A percentile compares a stretch with the other conserved stretches of the same genome.
phyloP scores from a whole-genome alignment of 2,797 vertebrate species.

The Pangasius macronema region DNA sequence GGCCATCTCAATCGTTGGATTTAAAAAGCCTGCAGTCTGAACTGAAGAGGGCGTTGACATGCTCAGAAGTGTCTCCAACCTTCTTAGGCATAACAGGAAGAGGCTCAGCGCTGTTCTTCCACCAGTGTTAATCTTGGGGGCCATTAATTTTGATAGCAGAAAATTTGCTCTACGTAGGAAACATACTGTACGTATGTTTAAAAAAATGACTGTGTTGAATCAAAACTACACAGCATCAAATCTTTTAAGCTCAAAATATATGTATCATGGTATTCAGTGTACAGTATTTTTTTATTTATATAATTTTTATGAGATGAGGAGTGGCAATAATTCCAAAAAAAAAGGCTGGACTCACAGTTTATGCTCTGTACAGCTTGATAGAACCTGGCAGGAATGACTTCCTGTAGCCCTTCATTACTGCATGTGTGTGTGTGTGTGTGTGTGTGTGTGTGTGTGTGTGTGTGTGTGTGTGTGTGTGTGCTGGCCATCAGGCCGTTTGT shows the following conservation, averaged over 20 bases:
- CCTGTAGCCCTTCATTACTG: background rate
- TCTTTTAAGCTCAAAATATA: background rate
- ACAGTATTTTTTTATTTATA: background rate
- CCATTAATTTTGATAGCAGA: background rate
- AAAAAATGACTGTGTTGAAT: background rate
- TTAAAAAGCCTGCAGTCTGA: background rate
- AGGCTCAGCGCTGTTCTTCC: background rate
- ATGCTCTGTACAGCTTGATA: background rate
- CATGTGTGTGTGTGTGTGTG: slow-evolving; percentile 12
- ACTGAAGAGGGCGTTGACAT: background rate
- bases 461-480: slow-evolving; percentile 19
- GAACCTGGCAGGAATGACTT: background rate
- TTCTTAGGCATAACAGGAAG: background rate
- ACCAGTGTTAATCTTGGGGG: background rate
- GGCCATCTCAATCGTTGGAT: too few relatives aligned
- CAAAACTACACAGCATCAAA: background rate
- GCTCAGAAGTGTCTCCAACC: background rate
- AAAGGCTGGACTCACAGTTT: too few relatives aligned
- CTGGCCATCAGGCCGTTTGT: slow-evolving; percentile 38
- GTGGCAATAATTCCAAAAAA: background rate
- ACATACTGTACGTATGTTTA: background rate
- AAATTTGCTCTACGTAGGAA: background rate
- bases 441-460: background rate
- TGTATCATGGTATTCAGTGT: background rate
- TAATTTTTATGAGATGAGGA: background rate